Evolutionary conservation across 2,113 vertebrate genomes (phyloP).

Genomic region (Pelmatolapia mariae): DNA sequence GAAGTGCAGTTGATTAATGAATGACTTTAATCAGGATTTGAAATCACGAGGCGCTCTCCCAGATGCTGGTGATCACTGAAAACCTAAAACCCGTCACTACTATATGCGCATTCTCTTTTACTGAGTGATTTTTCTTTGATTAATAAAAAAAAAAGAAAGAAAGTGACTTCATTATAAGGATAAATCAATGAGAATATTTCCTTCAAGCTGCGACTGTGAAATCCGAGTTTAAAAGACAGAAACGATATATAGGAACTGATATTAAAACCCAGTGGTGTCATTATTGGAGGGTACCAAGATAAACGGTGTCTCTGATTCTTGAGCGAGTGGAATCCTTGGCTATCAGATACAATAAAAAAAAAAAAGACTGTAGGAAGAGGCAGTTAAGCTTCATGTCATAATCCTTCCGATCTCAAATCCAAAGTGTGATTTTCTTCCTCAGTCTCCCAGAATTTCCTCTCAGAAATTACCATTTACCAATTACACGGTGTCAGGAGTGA

Average conservation of each 20-base stretch:
- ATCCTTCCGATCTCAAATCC: constrained; percentile 57
- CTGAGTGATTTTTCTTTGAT: neutral
- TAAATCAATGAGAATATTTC: constrained; percentile 25
- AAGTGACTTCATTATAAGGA: neutral
- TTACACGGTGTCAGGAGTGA: constrained; percentile 68
- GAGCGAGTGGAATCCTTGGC: constrained; percentile 25
- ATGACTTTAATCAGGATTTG: constrained; percentile 31
- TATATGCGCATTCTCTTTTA: neutral
- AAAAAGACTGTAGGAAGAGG: constrained; percentile 34
- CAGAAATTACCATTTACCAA: constrained; percentile 70
- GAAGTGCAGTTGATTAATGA: constrained; percentile 42
- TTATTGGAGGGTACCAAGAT: constrained; percentile 46
- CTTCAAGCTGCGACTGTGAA: neutral
- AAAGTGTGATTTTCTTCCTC: constrained; percentile 41
- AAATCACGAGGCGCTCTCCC: neutral
- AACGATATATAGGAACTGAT: constrained; percentile 21
- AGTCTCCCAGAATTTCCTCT: constrained; percentile 54
- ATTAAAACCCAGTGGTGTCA: constrained; percentile 44
- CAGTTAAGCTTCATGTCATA: constrained; percentile 61
- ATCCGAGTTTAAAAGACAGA: constrained; percentile 22
- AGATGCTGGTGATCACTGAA: neutral
- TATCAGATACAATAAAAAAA: constrained; percentile 40
- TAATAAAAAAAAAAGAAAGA: neutral
- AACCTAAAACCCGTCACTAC: neutral
- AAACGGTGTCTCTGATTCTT: constrained; percentile 35